Evolutionary conservation across 2,113 vertebrate genomes (phyloP).

Genomic region (Hoplias malabaricus): DNA sequence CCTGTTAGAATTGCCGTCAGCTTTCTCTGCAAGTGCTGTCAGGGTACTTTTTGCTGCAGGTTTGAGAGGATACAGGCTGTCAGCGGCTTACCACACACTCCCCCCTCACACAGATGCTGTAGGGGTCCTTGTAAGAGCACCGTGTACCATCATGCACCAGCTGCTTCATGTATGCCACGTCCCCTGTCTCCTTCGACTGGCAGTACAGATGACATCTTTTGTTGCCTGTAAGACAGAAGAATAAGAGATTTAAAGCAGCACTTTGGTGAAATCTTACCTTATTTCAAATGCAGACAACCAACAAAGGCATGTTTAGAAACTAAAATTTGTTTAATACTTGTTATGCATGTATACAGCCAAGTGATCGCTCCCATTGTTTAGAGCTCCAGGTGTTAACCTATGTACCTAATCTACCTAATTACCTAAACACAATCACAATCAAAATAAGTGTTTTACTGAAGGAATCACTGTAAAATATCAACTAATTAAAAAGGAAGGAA

Average conservation of each 20-base stretch:
- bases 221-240: conserved; percentile 70
- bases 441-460: too few relatives aligned
- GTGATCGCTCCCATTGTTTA: too few relatives aligned
- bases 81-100: conserved; percentile 86
- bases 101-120: conserved; percentile 92
- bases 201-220: conserved; percentile 95
- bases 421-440: too few relatives aligned
- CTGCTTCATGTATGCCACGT: conserved; percentile 89
- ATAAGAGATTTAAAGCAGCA: neutral
- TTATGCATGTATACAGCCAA: too few relatives aligned
- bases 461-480: too few relatives aligned
- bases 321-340: too few relatives aligned
- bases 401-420: too few relatives aligned
- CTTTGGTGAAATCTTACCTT: too few relatives aligned
- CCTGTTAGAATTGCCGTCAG: neutral
- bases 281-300: too few relatives aligned
- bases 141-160: conserved; percentile 90
- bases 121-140: conserved; percentile 93
- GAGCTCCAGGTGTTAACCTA: too few relatives aligned
- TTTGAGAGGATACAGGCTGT: neutral
- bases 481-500: too few relatives aligned
- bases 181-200: conserved; percentile 86
- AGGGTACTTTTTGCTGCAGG: neutral
- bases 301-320: too few relatives aligned
- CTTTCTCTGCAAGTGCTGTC: neutral